Percentiles rank a stretch among this genome's conserved stretches.
These are phyloP conservation scores for Ochlodes sylvanus DNA, from an alignment of 2,888 invertebrate species.

Conservation along the genomic window DNA sequence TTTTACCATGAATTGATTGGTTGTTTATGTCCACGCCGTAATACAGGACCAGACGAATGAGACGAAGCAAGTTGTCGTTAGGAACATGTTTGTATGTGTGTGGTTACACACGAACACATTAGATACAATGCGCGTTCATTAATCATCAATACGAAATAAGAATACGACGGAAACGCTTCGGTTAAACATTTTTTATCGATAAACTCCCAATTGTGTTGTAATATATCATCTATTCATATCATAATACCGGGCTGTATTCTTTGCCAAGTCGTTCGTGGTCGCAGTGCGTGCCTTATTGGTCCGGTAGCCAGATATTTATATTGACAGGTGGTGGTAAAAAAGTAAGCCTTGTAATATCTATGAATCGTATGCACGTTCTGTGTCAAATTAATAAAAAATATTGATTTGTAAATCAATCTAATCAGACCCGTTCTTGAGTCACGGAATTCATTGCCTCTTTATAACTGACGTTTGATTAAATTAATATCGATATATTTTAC, in stretches of 20 bases:
- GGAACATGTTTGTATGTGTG: no score
- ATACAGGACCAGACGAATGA: no score
- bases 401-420: background rate
- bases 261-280: background rate
- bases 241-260: background rate
- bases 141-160: background rate
- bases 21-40: no score
- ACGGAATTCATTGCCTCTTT: background rate
- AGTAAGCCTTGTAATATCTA: background rate
- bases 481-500: background rate
- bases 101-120: no score
- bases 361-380: background rate
- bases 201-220: conserved; percentile 12
- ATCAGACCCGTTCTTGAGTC: background rate
- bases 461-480: background rate
- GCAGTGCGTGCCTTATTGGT: background rate
- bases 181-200: conserved; percentile 3
- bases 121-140: background rate
- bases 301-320: background rate
- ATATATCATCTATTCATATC: background rate
- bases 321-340: conserved; percentile 2
- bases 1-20: no score
- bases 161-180: background rate
- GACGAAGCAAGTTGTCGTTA: no score
- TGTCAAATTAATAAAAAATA: conserved; percentile 6